Evolutionary conservation across 2,113 vertebrate genomes (phyloP).

Genomic region (Mesocricetus auratus): DNA sequence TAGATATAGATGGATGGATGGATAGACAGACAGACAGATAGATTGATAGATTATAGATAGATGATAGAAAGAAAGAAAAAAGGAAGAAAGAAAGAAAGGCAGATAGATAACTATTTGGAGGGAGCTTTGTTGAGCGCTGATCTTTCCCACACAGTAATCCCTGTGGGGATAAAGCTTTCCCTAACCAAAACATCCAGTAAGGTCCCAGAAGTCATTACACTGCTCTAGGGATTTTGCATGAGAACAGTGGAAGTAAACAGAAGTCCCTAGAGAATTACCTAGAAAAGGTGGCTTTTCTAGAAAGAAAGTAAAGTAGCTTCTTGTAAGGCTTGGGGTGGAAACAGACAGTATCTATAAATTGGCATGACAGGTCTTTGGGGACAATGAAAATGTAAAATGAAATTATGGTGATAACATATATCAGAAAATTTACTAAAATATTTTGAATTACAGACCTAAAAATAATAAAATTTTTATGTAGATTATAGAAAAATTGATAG

Average conservation of each 20-base stretch:
- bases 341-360: neutral
- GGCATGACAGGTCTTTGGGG: neutral
- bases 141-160: neutral
- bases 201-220: neutral
- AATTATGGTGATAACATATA: neutral
- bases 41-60: neutral
- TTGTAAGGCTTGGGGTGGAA: neutral
- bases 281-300: neutral
- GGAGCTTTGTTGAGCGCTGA: neutral
- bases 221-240: neutral
- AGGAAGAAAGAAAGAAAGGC: neutral
- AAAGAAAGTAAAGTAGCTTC: neutral
- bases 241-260: neutral
- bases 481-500: neutral
- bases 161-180: neutral
- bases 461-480: neutral
- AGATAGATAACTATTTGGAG: neutral
- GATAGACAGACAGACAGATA: neutral
- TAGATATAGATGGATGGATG: neutral
- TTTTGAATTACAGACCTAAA: neutral
- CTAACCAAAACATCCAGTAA: neutral
- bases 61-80: neutral
- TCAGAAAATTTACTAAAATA: neutral
- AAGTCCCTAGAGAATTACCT: neutral
- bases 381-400: neutral